Conservation (phyloP, 2,797 vertebrate species). For the Paedocypris micromegethes region DNA sequence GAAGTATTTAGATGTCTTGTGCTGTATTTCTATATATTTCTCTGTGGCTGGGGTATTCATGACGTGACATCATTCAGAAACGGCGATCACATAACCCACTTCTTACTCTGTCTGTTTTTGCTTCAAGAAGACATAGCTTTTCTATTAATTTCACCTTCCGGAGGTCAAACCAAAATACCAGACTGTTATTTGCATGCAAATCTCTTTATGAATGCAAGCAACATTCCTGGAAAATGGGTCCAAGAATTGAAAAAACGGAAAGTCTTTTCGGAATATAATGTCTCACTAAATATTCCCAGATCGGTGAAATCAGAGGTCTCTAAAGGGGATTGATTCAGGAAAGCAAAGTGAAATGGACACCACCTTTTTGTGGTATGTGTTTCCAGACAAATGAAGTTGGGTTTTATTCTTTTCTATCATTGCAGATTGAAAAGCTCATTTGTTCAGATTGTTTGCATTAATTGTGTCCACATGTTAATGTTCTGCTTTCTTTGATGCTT, state of each 20-base stretch:
- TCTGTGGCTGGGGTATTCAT: too few relatives aligned
- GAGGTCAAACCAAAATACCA: not conserved
- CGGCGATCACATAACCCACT: too few relatives aligned
- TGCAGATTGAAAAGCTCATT: slow-evolving; percentile 58
- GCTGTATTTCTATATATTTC: too few relatives aligned
- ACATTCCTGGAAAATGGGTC: slow-evolving; percentile 14
- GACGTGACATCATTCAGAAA: too few relatives aligned
- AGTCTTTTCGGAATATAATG: slow-evolving; percentile 27
- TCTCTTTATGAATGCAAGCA: slow-evolving; percentile 15
- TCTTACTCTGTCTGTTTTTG: not conserved
- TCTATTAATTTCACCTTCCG: slow-evolving; percentile 1
- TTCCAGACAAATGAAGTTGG: slow-evolving; percentile 64
- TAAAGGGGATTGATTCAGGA: slow-evolving; percentile 18
- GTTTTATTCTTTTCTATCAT: slow-evolving; percentile 65
- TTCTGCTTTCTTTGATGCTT: slow-evolving; percentile 71
- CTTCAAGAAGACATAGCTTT: slow-evolving; percentile 10
- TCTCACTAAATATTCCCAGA: slow-evolving; percentile 41
- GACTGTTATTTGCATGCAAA: slow-evolving; percentile 23
- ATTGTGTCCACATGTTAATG: slow-evolving; percentile 73
- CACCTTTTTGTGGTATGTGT: slow-evolving; percentile 54
- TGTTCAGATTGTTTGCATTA: slow-evolving; percentile 52
- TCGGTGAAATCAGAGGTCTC: slow-evolving; percentile 34
- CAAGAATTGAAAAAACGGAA: not conserved
- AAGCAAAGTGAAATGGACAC: slow-evolving; percentile 50
- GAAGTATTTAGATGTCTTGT: too few relatives aligned